Evolutionary conservation across 2,888 invertebrate species (phyloP).

Genomic region (Podotricha telesiphe): DNA sequence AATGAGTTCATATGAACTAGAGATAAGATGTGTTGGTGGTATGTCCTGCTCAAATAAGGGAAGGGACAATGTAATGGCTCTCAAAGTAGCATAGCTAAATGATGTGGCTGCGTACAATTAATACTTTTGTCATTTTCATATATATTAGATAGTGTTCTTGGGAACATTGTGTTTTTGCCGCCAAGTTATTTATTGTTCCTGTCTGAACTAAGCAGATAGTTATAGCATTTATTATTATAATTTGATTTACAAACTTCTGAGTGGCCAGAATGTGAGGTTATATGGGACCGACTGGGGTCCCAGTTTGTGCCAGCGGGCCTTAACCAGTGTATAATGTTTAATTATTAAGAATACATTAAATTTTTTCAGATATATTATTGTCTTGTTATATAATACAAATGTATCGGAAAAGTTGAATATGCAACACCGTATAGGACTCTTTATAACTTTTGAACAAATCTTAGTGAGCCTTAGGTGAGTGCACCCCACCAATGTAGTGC

Average conservation of each 20-base stretch:
- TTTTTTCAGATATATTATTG: constrained; percentile 84
- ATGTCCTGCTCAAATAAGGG: constrained; percentile 1
- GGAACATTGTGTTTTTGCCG: constrained; percentile 1
- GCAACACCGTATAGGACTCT: constrained; percentile 67
- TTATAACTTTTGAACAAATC: constrained; percentile 67
- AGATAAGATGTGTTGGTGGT: constrained; percentile 19
- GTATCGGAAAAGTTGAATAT: constrained; percentile 76
- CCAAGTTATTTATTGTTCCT: constrained; percentile 40
- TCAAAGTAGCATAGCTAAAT: neutral
- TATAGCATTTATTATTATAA: constrained; percentile 62
- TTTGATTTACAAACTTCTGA: constrained; percentile 62
- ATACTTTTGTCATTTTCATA: constrained; percentile 42
- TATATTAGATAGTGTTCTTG: constrained; percentile 35
- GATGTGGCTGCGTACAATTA: constrained; percentile 3
- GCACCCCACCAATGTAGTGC: constrained; percentile 66
- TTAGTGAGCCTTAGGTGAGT: constrained; percentile 78
- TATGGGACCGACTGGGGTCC: constrained; percentile 62
- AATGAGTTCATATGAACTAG: constrained; percentile 24
- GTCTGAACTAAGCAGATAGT: constrained; percentile 70
- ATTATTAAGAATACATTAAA: constrained; percentile 81
- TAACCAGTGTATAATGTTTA: constrained; percentile 81
- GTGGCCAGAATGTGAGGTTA: constrained; percentile 62
- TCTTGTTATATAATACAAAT: constrained; percentile 84
- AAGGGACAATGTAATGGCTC: constrained; percentile 4
- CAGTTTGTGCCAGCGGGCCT: constrained; percentile 70